Conservation (phyloP, 2,797 vertebrate species). For the Falco peregrinus region DNA sequence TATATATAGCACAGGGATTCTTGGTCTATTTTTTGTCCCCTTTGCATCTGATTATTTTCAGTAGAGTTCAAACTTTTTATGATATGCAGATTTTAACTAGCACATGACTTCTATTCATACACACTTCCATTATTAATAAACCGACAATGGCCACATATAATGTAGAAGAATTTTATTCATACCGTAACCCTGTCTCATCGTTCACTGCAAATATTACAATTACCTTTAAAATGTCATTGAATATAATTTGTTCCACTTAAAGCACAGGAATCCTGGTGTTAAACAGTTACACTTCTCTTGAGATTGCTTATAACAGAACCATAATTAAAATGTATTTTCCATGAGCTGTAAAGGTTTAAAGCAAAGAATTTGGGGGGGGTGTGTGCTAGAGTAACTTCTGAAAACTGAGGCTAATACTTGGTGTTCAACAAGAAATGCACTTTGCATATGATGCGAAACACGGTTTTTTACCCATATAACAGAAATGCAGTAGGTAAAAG, state of each 20-base stretch:
- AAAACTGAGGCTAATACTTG: neutral
- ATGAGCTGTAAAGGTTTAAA: constrained; percentile 39
- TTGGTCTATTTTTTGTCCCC: constrained; percentile 28
- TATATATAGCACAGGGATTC: constrained; percentile 19
- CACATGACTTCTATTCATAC: neutral
- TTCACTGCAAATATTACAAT: constrained; percentile 50
- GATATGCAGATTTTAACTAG: constrained; percentile 46
- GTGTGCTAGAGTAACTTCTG: neutral
- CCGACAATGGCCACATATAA: neutral
- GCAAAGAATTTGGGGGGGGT: constrained; percentile 4
- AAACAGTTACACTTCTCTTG: constrained; percentile 16
- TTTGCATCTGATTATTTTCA: constrained; percentile 60
- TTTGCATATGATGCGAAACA: neutral
- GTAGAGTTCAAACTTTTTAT: constrained; percentile 12
- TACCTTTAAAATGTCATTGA: constrained; percentile 41
- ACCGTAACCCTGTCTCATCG: constrained; percentile 2
- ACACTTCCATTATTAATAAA: constrained; percentile 27
- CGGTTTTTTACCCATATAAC: constrained; percentile 15
- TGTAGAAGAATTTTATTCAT: constrained; percentile 67
- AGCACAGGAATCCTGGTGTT: constrained; percentile 29
- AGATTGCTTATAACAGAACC: constrained; percentile 34
- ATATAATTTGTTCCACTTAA: constrained; percentile 10
- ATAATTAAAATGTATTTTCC: constrained; percentile 17
- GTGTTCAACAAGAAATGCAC: neutral
- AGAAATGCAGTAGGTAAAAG: constrained; percentile 18